Evolutionary conservation across 2,113 vertebrate species (phyloP).

Genomic region (Fregetta grallaria): DNA sequence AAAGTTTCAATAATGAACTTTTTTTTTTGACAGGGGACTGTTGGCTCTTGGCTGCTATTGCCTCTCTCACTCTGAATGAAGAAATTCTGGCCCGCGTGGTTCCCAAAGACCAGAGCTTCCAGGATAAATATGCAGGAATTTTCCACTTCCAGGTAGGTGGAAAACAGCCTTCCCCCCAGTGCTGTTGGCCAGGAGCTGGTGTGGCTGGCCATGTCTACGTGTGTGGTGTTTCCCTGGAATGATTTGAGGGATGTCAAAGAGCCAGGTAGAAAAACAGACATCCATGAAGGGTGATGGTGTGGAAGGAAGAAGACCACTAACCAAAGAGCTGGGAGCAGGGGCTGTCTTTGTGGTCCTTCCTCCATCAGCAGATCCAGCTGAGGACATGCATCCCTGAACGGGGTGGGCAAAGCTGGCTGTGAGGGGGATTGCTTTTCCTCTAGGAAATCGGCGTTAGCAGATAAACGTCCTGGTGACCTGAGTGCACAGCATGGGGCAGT

Average conservation of each 20-base stretch:
- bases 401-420: background rate
- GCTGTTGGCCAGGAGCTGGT: background rate
- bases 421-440: background rate
- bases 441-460: fast-evolving
- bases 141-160: slow-evolving; percentile 85
- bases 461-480: background rate
- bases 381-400: background rate
- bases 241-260: background rate
- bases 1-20: background rate
- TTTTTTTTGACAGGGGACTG: slow-evolving; percentile 78
- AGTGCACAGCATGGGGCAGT: fast-evolving
- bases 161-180: background rate
- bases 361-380: background rate
- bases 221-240: background rate
- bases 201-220: fast-evolving
- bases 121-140: slow-evolving; percentile 84
- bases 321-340: background rate
- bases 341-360: background rate
- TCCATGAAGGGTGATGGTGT: background rate
- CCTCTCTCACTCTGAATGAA: slow-evolving; percentile 82
- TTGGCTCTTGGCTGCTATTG: slow-evolving; percentile 88
- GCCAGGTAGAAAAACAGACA: background rate
- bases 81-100: slow-evolving; percentile 80
- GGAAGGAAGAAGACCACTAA: background rate
- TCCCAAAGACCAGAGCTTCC: slow-evolving; percentile 81